Evolutionary conservation across 1,140 invertebrate genomes (phyloP).

Genomic region (Cotesia glomerata): DNA sequence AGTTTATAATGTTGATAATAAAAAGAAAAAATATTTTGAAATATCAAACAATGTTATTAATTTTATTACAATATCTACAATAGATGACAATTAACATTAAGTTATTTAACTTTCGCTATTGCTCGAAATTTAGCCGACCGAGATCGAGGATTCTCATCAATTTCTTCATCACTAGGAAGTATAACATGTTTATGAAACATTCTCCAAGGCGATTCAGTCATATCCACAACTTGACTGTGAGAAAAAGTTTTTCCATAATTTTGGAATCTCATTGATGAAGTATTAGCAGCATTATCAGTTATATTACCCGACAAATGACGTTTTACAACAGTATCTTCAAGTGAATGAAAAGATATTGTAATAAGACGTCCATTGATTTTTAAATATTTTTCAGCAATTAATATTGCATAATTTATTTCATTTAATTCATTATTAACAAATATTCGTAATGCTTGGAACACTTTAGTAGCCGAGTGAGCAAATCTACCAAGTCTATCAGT

Average conservation of each 20-base stretch:
- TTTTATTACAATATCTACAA: slow-evolving; percentile 23
- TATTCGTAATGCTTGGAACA: slow-evolving; percentile 93
- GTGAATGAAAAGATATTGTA: slow-evolving; percentile 88
- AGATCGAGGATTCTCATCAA: slow-evolving; percentile 80
- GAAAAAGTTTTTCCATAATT: slow-evolving; percentile 66
- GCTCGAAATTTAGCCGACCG: slow-evolving; percentile 88
- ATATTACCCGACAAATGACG: slow-evolving; percentile 83
- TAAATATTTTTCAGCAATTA: slow-evolving; percentile 79
- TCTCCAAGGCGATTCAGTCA: slow-evolving; percentile 75
- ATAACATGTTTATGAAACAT: slow-evolving; percentile 84
- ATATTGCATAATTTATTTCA: slow-evolving; percentile 89
- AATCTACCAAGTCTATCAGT: slow-evolving; percentile 77
- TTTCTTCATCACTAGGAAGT: slow-evolving; percentile 74
- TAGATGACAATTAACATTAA: slow-evolving; percentile 13
- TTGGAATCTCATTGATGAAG: slow-evolving; percentile 71
- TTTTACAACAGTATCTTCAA: slow-evolving; percentile 96
- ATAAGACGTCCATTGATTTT: slow-evolving; percentile 79
- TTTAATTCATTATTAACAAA: slow-evolving; percentile 98
- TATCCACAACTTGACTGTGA: slow-evolving; percentile 66
- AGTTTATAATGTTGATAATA: slow-evolving; percentile 7
- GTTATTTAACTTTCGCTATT: slow-evolving; percentile 73
- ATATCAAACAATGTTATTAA: slow-evolving; percentile 3
- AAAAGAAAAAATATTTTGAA: no score
- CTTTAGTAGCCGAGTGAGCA: slow-evolving; percentile 87
- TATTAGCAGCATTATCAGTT: slow-evolving; percentile 71